These are phyloP conservation scores for Cryptoleucopteryx plumbea DNA, from an alignment of 2,113 vertebrate species.

Conservation along the genomic window DNA sequence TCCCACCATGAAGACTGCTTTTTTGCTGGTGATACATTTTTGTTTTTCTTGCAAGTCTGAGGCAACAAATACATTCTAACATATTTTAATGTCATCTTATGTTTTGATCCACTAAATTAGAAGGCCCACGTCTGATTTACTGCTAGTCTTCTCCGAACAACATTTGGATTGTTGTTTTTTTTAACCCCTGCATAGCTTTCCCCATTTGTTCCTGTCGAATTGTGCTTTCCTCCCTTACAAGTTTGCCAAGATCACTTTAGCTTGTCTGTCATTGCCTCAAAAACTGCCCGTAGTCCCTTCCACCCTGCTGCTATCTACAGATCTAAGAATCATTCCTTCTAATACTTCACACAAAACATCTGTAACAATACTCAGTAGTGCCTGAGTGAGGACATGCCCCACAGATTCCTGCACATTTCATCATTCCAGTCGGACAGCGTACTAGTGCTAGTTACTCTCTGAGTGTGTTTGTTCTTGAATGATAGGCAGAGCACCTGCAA, in stretches of 20 bases:
- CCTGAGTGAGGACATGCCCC: not conserved
- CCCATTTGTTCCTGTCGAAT: not conserved
- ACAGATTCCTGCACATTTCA: not conserved
- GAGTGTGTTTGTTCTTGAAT: fast-evolving
- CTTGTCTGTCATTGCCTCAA: not conserved
- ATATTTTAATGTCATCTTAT: not conserved
- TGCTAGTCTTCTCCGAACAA: not conserved
- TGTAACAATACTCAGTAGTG: not conserved
- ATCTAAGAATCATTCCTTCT: not conserved
- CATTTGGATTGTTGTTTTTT: not conserved
- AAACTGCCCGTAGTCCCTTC: not conserved
- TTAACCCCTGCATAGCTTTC: not conserved
- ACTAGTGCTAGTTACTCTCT: not conserved
- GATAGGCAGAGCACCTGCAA: not conserved
- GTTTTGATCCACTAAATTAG: not conserved
- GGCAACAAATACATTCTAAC: not conserved
- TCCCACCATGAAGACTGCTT: not conserved
- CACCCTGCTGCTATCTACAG: not conserved
- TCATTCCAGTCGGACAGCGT: not conserved
- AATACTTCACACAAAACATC: not conserved
- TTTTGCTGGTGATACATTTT: not conserved
- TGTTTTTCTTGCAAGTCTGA: not conserved
- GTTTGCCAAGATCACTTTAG: not conserved
- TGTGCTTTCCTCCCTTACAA: not conserved
- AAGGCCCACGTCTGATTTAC: not conserved